Evolutionary conservation across 2,888 invertebrate species (phyloP).

Genomic region (Synergus laeviventris): DNA sequence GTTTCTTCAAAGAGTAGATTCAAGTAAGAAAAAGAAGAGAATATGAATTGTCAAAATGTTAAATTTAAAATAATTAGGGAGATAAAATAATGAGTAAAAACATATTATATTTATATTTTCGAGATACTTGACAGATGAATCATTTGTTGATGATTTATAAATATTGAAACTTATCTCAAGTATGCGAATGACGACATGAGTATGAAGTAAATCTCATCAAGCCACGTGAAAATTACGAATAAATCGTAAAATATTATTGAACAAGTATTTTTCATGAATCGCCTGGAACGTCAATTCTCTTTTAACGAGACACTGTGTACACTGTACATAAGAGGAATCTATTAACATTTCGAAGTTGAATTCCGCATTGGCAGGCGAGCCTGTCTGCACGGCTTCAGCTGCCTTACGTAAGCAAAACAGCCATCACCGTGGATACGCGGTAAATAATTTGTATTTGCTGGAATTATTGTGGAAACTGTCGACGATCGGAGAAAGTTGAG

Average conservation of each 20-base stretch:
- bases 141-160: not conserved
- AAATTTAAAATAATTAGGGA: not conserved
- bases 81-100: not conserved
- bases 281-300: constrained; percentile 33
- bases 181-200: not conserved
- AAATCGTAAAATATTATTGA: constrained; percentile 26
- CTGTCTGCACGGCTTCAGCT: constrained; percentile 8
- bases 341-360: constrained; percentile 26
- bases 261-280: not conserved
- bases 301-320: constrained; percentile 26
- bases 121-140: not conserved
- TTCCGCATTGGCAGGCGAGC: constrained; percentile 27
- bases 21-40: no score
- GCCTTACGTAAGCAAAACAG: constrained; percentile 32
- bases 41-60: not conserved
- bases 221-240: not conserved
- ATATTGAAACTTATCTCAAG: not conserved
- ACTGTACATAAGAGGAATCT: constrained; percentile 27
- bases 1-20: not conserved
- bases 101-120: not conserved
- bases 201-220: not conserved
- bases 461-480: constrained; percentile 3
- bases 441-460: constrained; percentile 20
- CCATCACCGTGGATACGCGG: not conserved
- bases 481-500: constrained; percentile 16